Base-by-base conservation (phyloP, 2,797 vertebrate species). In the Gila robusta region DNA sequence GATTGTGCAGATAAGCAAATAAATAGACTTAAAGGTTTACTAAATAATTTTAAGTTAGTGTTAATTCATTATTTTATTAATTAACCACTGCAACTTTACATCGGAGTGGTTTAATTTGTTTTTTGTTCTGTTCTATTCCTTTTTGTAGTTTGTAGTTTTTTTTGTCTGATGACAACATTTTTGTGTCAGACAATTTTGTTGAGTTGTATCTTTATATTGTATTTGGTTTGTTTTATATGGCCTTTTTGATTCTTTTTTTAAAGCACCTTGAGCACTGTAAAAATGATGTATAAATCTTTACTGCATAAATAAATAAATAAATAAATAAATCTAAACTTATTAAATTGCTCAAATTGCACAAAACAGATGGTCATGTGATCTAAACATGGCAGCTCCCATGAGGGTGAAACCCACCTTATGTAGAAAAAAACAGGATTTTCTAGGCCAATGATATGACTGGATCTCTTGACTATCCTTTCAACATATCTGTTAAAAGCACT, bases 241-340 rank as follows among this genome's bases (percentile, higher is more conserved):
- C 1, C 11, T n/a, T 71, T 11, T 52, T 37, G 3, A 41, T 71
- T 56, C 14, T 59, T 71, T 66, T 41, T 41, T 35, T 14, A 56
- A 39, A 26, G 35, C 35, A 26, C 49, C 35, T 71, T 82, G 8
- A 19, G 9, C 9, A 32, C 28, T 14, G 49, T 12, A 37, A 32
- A 16, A 66, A 32, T 4, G 0, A 28, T 37, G 28, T 35, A 82
- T 54, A 82, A 82, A 82, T 41, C 21, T 11, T 66, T 37, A 23
- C 26, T 16, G 44, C 26, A n/a, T 70, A 37, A 70, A 85, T 77
- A 70, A 52, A 84, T 26, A 32, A 32, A 32, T 32, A 32, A 32
- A n/a, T 70, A 37, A 70, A 85, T 77, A 70, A 52, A 84, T 26
- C 41, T 26, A 9, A 69, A 82, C 5, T 11, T 64, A 76, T 76